Evolutionary conservation across 2,888 invertebrate species (phyloP), one percentile per base, ranked within the genome.

Genomic region (Brenthis daphne): DNA sequence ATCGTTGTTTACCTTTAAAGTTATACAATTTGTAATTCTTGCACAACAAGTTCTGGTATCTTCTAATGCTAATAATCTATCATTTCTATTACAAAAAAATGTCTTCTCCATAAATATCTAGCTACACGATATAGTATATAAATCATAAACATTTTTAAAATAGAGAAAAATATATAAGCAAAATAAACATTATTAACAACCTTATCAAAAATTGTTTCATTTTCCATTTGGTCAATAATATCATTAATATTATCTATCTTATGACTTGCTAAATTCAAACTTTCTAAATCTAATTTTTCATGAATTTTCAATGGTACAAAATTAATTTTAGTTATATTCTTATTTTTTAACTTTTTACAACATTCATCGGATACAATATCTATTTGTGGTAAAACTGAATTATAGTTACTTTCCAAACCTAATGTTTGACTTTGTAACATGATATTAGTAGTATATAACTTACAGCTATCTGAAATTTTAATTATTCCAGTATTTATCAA

Each of bases 271-370:
- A 74, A 37, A 47, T 67, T 29, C 29, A 29, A 29, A 29, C 29
- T 29, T 5, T 29, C 29, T 29, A 29, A 29, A 29, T 29, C 29
- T 61, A 74, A 61, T 53, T 65, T 70, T 33, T 70, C 66, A 51
- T 70, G 68, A 16, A 60, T 69, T 74, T 74, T 64, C 64, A 72
- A 54, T 56, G 73, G 73, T 63, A 67, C 50, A 33, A 74, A 74
- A 53, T 73, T 51, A 55, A 71, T 58, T n/a, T 70, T 68, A 55
- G 64, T 58, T 20, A 71, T 50, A 71, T 71, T 73, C 66, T 70
- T 12, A 50, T 50, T 12, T 50, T n/a, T 50, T 4, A 12, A 50
- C 12, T 50, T 50, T 13, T 50, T 12, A 67, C 70, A 73, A 72
- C 74, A 73, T 50, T 73, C 71, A 33, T 73, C 72, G 16, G 61